Conservation (phyloP, 2,113 vertebrate genomes). For the Gymnobelideus leadbeateri region DNA sequence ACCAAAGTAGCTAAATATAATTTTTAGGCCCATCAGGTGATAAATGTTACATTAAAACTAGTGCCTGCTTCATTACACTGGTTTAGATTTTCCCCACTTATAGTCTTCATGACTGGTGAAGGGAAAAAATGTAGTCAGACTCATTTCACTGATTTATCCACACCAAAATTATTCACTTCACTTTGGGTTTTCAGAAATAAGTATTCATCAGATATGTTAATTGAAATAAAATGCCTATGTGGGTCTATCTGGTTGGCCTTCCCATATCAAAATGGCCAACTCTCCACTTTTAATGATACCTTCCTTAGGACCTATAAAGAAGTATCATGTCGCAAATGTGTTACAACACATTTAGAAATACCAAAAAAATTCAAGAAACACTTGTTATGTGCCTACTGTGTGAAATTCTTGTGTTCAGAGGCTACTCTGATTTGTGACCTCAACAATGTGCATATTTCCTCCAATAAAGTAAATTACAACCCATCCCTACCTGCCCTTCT, state of each 20-base stretch:
- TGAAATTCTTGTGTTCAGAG: too few relatives aligned
- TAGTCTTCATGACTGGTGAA: neutral
- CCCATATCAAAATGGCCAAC: neutral
- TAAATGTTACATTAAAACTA: neutral
- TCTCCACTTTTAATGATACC: neutral
- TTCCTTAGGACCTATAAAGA: neutral
- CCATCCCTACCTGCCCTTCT: neutral
- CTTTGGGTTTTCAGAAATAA: neutral
- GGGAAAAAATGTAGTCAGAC: neutral
- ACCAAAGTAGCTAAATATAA: neutral
- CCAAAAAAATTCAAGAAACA: neutral
- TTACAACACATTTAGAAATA: neutral
- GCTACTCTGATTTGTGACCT: neutral
- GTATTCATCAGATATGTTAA: neutral
- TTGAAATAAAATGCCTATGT: neutral
- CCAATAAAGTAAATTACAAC: neutral
- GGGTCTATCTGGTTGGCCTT: neutral
- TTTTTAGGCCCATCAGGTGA: neutral
- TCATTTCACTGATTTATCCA: neutral
- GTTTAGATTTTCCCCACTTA: neutral
- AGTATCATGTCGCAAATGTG: neutral
- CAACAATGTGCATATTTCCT: neutral
- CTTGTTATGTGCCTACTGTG: neutral
- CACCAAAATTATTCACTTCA: neutral
- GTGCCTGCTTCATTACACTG: neutral